Conservation (phyloP, 2,113 vertebrate genomes). For the Lichenostomus cassidix region DNA sequence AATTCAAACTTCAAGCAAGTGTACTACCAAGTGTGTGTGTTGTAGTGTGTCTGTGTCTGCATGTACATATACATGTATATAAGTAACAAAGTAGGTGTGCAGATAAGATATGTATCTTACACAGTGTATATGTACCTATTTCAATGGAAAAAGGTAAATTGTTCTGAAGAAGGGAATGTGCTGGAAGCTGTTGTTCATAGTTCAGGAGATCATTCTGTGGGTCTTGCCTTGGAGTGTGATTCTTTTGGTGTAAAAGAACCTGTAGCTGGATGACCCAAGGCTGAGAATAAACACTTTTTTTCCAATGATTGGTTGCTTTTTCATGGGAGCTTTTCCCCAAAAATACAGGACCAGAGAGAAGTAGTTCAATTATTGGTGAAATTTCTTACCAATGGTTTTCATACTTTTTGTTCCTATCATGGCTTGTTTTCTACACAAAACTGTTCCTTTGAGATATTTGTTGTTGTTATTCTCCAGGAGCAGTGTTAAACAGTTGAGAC, state of each 20-base stretch:
- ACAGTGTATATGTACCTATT: not conserved
- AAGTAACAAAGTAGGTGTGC: not conserved
- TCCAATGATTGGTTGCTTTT: not conserved
- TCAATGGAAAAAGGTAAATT: not conserved
- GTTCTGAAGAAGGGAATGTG: not conserved
- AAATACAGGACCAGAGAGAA: not conserved
- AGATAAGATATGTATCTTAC: not conserved
- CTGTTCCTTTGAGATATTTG: not conserved
- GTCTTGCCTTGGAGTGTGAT: not conserved
- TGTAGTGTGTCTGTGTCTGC: not conserved
- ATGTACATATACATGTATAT: not conserved
- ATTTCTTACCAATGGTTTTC: not conserved
- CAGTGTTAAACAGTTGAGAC: not conserved
- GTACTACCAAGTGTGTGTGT: not conserved
- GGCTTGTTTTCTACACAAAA: not conserved
- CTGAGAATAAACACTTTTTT: not conserved
- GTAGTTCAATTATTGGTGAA: not conserved
- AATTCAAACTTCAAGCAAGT: not conserved
- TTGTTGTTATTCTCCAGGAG: not conserved
- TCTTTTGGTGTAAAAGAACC: not conserved
- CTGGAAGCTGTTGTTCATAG: not conserved
- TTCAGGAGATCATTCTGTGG: not conserved
- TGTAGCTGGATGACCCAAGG: not conserved
- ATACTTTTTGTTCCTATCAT: rapidly evolving
- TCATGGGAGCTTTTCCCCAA: not conserved